These are phyloP conservation scores for Dorcus hopei DNA, from an alignment of 2,888 invertebrate species.

Conservation along the genomic window DNA sequence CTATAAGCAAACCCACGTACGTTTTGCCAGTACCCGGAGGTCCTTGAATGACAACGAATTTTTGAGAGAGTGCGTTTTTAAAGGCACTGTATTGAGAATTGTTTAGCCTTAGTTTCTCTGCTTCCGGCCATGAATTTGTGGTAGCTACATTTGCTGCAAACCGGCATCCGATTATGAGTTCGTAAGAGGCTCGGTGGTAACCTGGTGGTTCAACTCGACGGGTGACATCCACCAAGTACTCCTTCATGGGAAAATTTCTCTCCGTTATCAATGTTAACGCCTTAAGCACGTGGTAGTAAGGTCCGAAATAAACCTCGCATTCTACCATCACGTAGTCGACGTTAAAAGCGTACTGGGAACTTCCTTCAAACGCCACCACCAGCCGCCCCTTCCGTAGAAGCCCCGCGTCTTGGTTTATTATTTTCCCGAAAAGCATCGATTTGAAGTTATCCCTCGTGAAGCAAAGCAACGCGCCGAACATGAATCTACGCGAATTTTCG, in stretches of 20 bases:
- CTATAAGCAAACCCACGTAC: conserved; percentile 69
- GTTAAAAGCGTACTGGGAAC: conserved; percentile 24
- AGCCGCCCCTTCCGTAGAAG: too few relatives aligned
- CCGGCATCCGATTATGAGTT: background rate
- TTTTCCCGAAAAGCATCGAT: conserved; percentile 66
- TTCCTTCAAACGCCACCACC: conserved; percentile 50
- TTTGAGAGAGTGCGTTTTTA: conserved; percentile 62
- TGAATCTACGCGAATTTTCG: conserved; percentile 58
- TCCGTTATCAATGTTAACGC: conserved; percentile 61
- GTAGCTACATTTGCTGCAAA: background rate
- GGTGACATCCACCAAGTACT: conserved; percentile 58
- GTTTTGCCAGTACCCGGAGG: conserved; percentile 84
- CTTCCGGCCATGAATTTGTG: conserved; percentile 53
- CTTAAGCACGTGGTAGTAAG: conserved; percentile 70
- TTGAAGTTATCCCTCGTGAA: conserved; percentile 69
- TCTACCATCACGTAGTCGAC: conserved; percentile 65
- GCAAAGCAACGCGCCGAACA: conserved; percentile 70
- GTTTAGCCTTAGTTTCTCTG: conserved; percentile 56
- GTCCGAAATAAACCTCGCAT: conserved; percentile 77
- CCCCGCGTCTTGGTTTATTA: conserved; percentile 57
- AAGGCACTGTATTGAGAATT: conserved; percentile 66
- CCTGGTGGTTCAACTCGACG: conserved; percentile 21
- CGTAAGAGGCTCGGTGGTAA: conserved; percentile 5
- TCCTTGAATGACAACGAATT: conserved; percentile 74
- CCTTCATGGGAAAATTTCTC: conserved; percentile 63